Evolutionary conservation across 2,113 vertebrate species (phyloP).

Genomic region (Lipotes vexillifer): DNA sequence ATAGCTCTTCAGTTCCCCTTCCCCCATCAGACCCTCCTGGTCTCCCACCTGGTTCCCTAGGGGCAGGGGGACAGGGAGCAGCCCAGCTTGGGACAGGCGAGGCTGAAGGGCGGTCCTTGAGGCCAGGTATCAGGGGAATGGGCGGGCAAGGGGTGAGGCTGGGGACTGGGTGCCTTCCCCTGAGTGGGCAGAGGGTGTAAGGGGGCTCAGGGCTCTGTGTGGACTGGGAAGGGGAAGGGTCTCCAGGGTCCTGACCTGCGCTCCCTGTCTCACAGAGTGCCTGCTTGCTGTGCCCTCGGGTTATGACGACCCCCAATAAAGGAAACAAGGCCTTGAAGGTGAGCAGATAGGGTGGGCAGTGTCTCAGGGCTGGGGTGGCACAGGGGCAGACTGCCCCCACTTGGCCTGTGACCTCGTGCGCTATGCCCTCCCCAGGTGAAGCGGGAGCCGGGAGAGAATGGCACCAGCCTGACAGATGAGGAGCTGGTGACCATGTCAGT

Average conservation of each 20-base stretch:
- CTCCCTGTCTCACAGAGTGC: constrained; percentile 79
- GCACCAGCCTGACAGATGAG: constrained; percentile 96
- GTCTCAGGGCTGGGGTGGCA: fast-evolving
- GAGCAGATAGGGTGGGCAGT: not conserved
- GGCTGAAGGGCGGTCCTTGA: not conserved
- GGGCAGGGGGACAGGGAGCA: not conserved
- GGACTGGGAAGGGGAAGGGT: not conserved
- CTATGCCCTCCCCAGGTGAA: constrained; percentile 87
- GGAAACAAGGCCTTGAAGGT: constrained; percentile 99
- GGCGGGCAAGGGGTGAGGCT: not conserved
- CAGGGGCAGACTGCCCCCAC: fast-evolving
- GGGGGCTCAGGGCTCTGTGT: not conserved
- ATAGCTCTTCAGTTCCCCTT: not conserved
- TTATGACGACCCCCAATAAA: constrained; percentile 99
- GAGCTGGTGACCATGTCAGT: constrained; percentile 99
- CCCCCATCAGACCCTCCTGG: not conserved
- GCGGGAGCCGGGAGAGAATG: constrained; percentile 98
- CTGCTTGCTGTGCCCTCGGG: constrained; percentile 87
- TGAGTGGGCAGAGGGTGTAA: not conserved
- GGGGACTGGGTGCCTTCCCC: not conserved
- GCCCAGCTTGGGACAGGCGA: not conserved
- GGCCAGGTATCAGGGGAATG: not conserved
- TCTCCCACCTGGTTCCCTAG: not conserved
- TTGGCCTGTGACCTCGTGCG: not conserved
- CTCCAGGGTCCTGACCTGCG: not conserved